phyloP scores from a whole-genome alignment of 2,797 vertebrate genomes.

The Sternotherus odoratus region DNA sequence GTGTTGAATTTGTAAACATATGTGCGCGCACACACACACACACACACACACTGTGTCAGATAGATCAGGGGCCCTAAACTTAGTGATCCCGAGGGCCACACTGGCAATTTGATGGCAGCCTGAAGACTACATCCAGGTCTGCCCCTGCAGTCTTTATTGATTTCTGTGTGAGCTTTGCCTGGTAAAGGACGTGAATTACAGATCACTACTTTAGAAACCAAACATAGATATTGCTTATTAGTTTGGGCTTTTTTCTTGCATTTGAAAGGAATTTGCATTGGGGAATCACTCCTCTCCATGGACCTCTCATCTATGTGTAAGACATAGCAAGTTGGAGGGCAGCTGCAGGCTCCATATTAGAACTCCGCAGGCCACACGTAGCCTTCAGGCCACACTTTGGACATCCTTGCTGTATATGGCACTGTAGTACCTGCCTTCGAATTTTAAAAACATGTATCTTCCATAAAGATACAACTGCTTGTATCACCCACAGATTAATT shows the following conservation, averaged over 20 bases:
- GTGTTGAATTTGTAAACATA: not conserved
- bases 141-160: not conserved
- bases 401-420: not conserved
- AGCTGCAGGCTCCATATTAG: not conserved
- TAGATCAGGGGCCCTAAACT: not conserved
- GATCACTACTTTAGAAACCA: not conserved
- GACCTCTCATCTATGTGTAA: not conserved
- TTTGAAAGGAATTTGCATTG: not conserved
- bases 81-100: not conserved
- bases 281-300: not conserved
- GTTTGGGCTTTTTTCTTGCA: too few species aligned
- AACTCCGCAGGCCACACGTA: rapidly evolving
- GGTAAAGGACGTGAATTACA: not conserved
- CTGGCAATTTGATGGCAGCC: not conserved
- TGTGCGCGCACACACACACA: not conserved
- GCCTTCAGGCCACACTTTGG: slow-evolving; percentile 10
- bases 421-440: rapidly evolving
- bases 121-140: not conserved
- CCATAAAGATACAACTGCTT: slow-evolving; percentile 6
- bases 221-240: not conserved
- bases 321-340: not conserved
- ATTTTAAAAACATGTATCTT: not conserved
- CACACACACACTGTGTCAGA: not conserved
- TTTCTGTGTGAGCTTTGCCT: not conserved
- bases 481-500: not conserved